These are phyloP conservation scores for Salticus scenicus DNA, from an alignment of 2,888 invertebrate species.

Conservation along the genomic window DNA sequence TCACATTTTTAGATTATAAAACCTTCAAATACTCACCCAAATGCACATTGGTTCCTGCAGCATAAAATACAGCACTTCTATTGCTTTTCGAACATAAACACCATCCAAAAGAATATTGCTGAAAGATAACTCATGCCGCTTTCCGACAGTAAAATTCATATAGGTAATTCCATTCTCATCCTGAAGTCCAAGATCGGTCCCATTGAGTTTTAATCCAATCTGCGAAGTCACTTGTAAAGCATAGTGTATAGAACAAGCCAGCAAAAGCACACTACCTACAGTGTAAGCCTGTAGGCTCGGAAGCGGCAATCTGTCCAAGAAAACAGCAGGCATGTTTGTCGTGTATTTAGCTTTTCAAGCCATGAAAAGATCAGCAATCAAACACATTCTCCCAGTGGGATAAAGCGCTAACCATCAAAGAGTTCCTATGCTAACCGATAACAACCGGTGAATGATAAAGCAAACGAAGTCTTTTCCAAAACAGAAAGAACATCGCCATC, in stretches of 20 bases:
- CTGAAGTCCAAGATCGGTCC: conserved; percentile 24
- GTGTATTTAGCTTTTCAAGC: neutral
- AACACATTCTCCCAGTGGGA: neutral
- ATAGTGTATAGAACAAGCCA: conserved; percentile 85
- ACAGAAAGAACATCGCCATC: conserved; percentile 46
- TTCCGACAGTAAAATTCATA: conserved; percentile 39
- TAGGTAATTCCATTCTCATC: conserved; percentile 38
- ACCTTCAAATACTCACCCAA: conserved; percentile 81
- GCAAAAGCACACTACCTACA: conserved; percentile 83
- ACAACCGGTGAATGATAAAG: conserved; percentile 52
- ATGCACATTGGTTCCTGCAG: conserved; percentile 87
- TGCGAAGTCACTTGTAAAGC: conserved; percentile 79
- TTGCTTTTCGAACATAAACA: conserved; percentile 29
- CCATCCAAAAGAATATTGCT: conserved; percentile 47
- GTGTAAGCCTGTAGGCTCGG: conserved; percentile 88
- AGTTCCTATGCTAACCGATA: neutral
- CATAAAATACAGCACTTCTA: conserved; percentile 80
- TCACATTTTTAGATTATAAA: no score
- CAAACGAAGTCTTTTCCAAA: conserved; percentile 3
- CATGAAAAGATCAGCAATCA: conserved; percentile 2
- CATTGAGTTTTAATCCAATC: conserved; percentile 79
- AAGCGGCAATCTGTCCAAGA: conserved; percentile 86
- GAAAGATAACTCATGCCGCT: conserved; percentile 32
- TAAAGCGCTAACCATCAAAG: neutral
- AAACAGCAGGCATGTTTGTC: conserved; percentile 75